phyloP scores from a whole-genome alignment of 2,113 vertebrate genomes.

The Bujurquina vittata region DNA sequence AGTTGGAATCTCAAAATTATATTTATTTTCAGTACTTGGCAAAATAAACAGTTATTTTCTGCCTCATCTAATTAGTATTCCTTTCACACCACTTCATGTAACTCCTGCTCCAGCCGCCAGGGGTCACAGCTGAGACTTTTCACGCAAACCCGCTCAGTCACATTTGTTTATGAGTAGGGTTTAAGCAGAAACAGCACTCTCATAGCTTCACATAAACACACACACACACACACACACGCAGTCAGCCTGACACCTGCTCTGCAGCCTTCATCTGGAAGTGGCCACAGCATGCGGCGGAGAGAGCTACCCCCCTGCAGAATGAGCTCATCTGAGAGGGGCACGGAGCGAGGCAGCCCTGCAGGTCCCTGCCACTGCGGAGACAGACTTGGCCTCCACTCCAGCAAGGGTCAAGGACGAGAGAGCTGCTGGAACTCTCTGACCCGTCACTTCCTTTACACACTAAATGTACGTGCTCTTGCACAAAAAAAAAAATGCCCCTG shows the following conservation, averaged over 20 bases:
- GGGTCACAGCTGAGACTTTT: constrained; percentile 57
- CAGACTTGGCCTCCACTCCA: constrained; percentile 26
- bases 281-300: constrained; percentile 51
- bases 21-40: background rate
- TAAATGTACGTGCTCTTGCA: constrained; percentile 1
- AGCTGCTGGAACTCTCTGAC: constrained; percentile 13
- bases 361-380: constrained; percentile 70
- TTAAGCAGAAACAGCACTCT: constrained; percentile 39
- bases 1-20: background rate
- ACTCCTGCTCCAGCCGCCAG: constrained; percentile 39
- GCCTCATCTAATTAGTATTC: background rate
- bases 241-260: constrained; percentile 65
- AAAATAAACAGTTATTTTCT: background rate
- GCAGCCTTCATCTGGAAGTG: constrained; percentile 64
- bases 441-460: constrained; percentile 36
- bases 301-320: constrained; percentile 72
- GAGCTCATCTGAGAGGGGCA: constrained; percentile 74
- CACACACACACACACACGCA: constrained; percentile 12
- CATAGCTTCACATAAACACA: constrained; percentile 16
- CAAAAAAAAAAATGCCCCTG: background rate
- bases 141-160: constrained; percentile 40
- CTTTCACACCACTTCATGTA: background rate
- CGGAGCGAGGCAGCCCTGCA: constrained; percentile 46
- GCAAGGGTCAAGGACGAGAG: constrained; percentile 59
- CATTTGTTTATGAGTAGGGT: constrained; percentile 54